Percentiles rank a stretch among this genome's conserved stretches.
phyloP scores from a whole-genome alignment of 2,888 invertebrate genomes.

The Eustalomyia histrio region DNA sequence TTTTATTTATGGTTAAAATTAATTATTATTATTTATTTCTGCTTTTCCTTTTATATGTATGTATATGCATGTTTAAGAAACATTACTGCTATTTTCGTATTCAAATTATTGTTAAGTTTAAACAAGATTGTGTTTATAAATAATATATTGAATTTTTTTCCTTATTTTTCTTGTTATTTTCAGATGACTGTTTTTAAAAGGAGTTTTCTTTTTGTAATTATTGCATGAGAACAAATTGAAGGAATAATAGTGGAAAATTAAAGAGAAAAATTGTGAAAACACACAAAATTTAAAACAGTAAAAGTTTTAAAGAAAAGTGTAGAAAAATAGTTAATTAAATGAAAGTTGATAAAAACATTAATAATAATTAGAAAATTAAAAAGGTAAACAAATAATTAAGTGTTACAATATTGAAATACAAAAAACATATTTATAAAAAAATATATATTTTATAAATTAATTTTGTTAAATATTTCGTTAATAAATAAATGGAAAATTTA shows the following conservation, averaged over 20 bases:
- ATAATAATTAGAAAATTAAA: background rate
- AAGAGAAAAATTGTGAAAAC: slow-evolving; percentile 13
- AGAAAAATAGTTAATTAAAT: background rate
- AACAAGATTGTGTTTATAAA: slow-evolving; percentile 33
- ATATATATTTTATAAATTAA: too few relatives aligned
- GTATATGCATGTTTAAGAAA: slow-evolving; percentile 34
- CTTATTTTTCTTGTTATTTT: background rate
- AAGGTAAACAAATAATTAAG: too few relatives aligned
- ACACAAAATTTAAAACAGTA: background rate
- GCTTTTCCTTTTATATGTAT: background rate
- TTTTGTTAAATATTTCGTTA: too few relatives aligned
- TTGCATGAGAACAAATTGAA: slow-evolving; percentile 36
- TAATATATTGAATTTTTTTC: slow-evolving; percentile 25
- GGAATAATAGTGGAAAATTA: slow-evolving; percentile 26
- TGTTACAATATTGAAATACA: too few relatives aligned
- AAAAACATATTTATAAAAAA: too few relatives aligned
- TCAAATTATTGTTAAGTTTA: slow-evolving; percentile 30
- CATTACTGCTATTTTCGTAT: slow-evolving; percentile 30
- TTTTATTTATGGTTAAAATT: too few relatives aligned
- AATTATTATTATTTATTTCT: too few relatives aligned
- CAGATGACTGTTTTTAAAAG: slow-evolving; percentile 29
- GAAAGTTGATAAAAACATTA: background rate
- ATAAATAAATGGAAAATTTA: too few relatives aligned
- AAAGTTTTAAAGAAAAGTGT: background rate
- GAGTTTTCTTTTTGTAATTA: slow-evolving; percentile 17